Evolutionary conservation across 64 coral and sea anemone species (phyloP).

Genomic region (Anthopleura sola): DNA sequence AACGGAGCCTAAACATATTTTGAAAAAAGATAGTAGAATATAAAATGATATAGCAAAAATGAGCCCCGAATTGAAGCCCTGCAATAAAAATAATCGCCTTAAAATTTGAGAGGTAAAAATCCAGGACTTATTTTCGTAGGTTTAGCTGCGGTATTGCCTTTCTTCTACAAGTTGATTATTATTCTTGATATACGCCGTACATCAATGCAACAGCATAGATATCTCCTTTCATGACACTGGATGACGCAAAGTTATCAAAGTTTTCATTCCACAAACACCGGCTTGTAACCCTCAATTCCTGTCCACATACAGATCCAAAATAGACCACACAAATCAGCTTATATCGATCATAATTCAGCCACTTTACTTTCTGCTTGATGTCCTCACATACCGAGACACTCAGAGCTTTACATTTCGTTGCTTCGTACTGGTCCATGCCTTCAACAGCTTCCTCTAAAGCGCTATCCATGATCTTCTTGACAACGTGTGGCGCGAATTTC

Average conservation of each 20-base stretch:
- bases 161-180: neutral
- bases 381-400: conserved; percentile 68
- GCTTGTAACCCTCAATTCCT: conserved; percentile 69
- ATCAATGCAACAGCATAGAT: conserved; percentile 85
- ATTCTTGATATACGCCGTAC: conserved; percentile 65
- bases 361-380: conserved; percentile 91
- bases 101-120: no score
- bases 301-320: conserved; percentile 81
- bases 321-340: conserved; percentile 83
- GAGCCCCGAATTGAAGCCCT: no score
- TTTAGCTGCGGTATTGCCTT: no score
- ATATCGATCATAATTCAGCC: conserved; percentile 79
- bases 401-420: conserved; percentile 64
- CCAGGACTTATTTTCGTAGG: no score
- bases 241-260: conserved; percentile 74
- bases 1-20: no score
- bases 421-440: conserved; percentile 53
- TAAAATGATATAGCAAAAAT: no score
- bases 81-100: no score
- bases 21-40: no score
- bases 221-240: conserved; percentile 57
- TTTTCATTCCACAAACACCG: conserved; percentile 84
- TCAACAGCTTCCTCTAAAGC: conserved; percentile 70
- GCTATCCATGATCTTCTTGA: conserved; percentile 78
- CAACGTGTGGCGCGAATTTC: conserved; percentile 64